Percentiles rank a stretch among this genome's conserved stretches.
phyloP scores from a whole-genome alignment of 2,113 vertebrate species.

The Lipotes vexillifer region DNA sequence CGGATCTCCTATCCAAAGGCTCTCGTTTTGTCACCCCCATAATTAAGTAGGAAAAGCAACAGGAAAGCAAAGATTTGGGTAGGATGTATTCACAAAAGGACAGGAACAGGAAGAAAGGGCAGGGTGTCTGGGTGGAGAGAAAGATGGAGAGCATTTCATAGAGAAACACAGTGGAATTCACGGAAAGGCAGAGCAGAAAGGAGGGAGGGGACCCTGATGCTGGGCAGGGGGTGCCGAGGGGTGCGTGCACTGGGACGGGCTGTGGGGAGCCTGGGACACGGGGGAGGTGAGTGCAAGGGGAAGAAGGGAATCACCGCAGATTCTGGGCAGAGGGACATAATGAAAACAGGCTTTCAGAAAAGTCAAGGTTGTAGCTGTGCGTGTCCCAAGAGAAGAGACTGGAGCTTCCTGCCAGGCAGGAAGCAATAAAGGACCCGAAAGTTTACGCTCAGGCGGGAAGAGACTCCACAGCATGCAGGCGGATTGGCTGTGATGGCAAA shows the following conservation, averaged over 20 bases:
- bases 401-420: neutral
- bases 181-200: too few species aligned
- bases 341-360: neutral
- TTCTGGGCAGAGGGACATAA: neutral
- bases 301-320: neutral
- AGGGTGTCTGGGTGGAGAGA: accelerated
- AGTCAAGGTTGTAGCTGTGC: too few species aligned
- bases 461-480: neutral
- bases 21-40: neutral
- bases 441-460: accelerated
- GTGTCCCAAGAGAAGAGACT: neutral
- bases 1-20: neutral
- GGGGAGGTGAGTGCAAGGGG: neutral
- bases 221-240: neutral
- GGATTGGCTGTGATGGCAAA: neutral
- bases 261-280: too few species aligned
- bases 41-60: neutral
- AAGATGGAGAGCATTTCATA: neutral
- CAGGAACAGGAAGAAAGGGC: neutral
- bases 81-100: neutral
- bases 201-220: accelerated
- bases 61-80: neutral
- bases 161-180: neutral
- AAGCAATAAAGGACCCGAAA: neutral
- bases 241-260: accelerated